A percentile compares a stretch with the other conserved stretches of the same genome.
These are phyloP conservation scores for Isurus oxyrinchus DNA, from an alignment of 2,113 vertebrate species.

Conservation along the genomic window DNA sequence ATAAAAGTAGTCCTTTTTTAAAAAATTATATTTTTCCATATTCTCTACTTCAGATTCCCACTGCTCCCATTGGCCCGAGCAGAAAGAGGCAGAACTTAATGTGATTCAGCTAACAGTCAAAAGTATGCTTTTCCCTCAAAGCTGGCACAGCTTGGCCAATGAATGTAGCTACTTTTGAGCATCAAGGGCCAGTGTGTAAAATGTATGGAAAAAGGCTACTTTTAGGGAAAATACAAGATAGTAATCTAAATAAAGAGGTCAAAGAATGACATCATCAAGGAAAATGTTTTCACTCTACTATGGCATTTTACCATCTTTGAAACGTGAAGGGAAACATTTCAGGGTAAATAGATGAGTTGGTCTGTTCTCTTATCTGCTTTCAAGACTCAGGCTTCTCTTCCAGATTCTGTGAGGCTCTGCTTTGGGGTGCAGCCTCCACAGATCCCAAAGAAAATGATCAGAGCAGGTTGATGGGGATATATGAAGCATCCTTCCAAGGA, in stretches of 20 bases:
- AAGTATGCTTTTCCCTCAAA: background rate
- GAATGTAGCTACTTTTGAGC: background rate
- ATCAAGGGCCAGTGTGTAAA: background rate
- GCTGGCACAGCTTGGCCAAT: background rate
- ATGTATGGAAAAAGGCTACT: background rate
- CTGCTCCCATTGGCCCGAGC: background rate
- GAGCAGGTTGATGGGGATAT: background rate
- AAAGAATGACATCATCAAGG: background rate
- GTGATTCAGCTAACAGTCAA: background rate
- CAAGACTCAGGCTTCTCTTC: background rate
- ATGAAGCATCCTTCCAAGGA: background rate
- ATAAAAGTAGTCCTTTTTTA: background rate
- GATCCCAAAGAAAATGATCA: background rate
- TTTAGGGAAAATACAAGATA: background rate
- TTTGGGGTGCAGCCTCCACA: background rate
- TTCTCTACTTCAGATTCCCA: background rate
- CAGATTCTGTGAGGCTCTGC: background rate
- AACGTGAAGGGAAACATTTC: background rate
- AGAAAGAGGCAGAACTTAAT: background rate
- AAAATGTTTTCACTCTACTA: background rate
- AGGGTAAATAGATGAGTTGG: background rate
- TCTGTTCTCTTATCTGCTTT: background rate
- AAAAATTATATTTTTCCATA: background rate
- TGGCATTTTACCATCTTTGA: background rate
- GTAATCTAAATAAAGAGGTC: background rate